Conservation (phyloP, 2,888 invertebrate species). For the Drosophila conformis region DNA sequence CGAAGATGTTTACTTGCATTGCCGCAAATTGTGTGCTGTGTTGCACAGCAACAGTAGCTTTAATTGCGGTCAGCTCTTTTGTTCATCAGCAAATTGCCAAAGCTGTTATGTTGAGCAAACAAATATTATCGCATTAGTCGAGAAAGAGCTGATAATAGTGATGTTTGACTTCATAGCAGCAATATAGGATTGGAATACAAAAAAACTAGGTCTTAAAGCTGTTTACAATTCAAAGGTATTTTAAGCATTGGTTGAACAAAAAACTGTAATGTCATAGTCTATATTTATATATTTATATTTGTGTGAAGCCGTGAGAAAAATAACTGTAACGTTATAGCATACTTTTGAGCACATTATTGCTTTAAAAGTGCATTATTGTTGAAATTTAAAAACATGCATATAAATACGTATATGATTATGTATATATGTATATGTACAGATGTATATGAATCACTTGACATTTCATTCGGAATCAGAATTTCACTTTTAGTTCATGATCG, state of each 20-base stretch:
- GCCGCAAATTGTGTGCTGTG: constrained; percentile 39
- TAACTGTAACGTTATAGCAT: constrained; percentile 22
- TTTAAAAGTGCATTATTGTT: background rate
- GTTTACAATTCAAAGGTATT: background rate
- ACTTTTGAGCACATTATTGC: constrained; percentile 15
- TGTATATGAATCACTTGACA: background rate
- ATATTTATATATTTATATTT: too few relatives aligned
- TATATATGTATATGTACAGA: background rate
- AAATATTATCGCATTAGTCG: constrained; percentile 30
- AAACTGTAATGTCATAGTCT: background rate
- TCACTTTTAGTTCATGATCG: constrained; percentile 17
- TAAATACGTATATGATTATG: background rate
- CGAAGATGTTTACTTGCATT: constrained; percentile 30
- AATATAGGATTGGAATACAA: too few relatives aligned
- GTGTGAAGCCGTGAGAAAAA: background rate
- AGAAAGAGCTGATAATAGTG: background rate
- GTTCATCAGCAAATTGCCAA: constrained; percentile 37
- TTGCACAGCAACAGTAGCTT: constrained; percentile 31
- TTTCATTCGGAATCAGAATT: background rate
- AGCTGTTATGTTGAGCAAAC: constrained; percentile 17
- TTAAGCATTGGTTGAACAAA: background rate
- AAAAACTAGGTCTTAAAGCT: too few relatives aligned
- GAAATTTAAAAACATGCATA: background rate
- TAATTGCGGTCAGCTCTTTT: constrained; percentile 42
- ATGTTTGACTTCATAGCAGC: constrained; percentile 1